Conservation (phyloP, 2,888 invertebrate genomes). For the Eudemis profundana region DNA sequence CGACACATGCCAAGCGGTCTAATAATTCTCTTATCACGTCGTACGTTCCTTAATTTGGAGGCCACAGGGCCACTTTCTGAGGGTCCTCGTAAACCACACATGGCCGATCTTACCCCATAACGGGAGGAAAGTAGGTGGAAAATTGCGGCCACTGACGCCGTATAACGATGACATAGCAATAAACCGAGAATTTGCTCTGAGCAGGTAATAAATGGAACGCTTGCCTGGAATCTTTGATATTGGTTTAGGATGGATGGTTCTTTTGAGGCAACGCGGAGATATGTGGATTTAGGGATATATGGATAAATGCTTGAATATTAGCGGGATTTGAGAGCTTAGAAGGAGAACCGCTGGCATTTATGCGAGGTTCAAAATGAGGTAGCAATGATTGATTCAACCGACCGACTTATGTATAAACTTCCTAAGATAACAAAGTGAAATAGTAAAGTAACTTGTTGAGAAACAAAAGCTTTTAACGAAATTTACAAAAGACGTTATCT, state of each 20-base stretch:
- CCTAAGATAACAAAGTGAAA: slow-evolving; percentile 1
- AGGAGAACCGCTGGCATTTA: background rate
- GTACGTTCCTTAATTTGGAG: slow-evolving; percentile 39
- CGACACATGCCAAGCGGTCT: slow-evolving; percentile 5
- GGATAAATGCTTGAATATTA: slow-evolving; percentile 4
- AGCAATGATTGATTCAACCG: background rate
- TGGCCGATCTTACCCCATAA: slow-evolving; percentile 30
- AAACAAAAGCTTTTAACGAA: slow-evolving; percentile 47
- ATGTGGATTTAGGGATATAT: slow-evolving; percentile 6
- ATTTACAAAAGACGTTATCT: slow-evolving; percentile 45
- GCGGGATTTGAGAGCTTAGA: background rate
- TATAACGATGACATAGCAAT: slow-evolving; percentile 42
- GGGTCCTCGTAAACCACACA: slow-evolving; percentile 39
- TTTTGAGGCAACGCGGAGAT: slow-evolving; percentile 1
- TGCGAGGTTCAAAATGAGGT: background rate
- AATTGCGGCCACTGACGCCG: slow-evolving; percentile 31
- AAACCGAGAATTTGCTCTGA: slow-evolving; percentile 27
- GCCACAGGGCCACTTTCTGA: slow-evolving; percentile 12
- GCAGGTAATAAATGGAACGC: slow-evolving; percentile 36
- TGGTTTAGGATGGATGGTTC: slow-evolving; percentile 24
- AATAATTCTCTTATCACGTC: slow-evolving; percentile 38
- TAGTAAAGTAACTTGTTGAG: slow-evolving; percentile 1
- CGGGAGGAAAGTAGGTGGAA: slow-evolving; percentile 42
- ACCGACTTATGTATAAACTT: slow-evolving; percentile 9
- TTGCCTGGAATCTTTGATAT: slow-evolving; percentile 26